Base-by-base conservation (phyloP, 2,113 vertebrate species). In the Lucifuga dentata region DNA sequence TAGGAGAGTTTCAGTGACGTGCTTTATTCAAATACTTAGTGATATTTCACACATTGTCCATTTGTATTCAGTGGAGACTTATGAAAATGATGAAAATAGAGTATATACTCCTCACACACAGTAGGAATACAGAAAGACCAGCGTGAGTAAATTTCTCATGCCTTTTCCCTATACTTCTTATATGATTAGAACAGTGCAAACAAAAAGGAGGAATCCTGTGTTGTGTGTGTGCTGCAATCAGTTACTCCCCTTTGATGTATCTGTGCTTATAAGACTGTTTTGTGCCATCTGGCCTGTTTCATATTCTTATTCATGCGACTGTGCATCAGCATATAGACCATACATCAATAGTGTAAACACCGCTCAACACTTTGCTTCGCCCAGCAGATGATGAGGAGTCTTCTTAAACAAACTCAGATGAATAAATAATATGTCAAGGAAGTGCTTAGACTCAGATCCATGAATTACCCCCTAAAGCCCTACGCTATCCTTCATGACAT, bases 281-380 rank as follows among this genome's bases (percentile, higher is more conserved):
- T 70, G 61, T 70, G 45, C 62, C 59, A 39, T 50, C 32, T 23
- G 43, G 78, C 46, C 58, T 76, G 40, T 50, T 69, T 71, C 64
- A 44, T 60, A 73, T 79, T 84, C 48, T 71, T 84, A 87, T 81
- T 85, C 73, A 84, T 80, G 64, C 15, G 64, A 39, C 45, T 16
- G 10, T 21, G 38, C 57, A 89, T 88, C 69, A 83, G 70, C 74
- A 83, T 81, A 84, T 78, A 87, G 68, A 83, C 78, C 68, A 68
- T 79, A 75, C 79, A 86, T 88, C 86, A 86, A 81, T 70, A 85
- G 84, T 83, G 84, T 88, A 86, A 90, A 87, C 84, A 88, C 46
- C 7, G 21, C 43, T 65, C 55, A 71, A 76, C 72, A 77, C 67
- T 81, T 77, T 77, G 65, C 56, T 73, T 73, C 53, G 57, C 58